Evolutionary conservation across 2,113 vertebrate genomes (phyloP).

Genomic region (Oncorhynchus kisutch): DNA sequence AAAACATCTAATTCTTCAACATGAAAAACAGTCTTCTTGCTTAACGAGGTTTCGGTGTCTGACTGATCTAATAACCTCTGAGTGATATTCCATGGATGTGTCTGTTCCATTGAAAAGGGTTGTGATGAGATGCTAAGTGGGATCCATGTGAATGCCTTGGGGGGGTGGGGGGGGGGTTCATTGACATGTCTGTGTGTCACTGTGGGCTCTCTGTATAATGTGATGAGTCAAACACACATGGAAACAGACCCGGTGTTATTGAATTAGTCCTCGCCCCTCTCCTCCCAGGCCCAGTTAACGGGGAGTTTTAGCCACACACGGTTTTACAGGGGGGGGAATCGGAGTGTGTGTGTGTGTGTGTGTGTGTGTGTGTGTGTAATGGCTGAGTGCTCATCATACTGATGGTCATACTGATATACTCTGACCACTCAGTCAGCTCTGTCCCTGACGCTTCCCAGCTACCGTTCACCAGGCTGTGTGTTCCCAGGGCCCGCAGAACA

Average conservation of each 20-base stretch:
- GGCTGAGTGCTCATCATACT: background rate
- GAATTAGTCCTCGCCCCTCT: background rate
- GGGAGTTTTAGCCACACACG: background rate
- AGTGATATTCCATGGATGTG: background rate
- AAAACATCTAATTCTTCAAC: background rate
- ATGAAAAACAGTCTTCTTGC: background rate
- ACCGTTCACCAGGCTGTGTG: background rate
- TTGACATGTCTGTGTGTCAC: background rate
- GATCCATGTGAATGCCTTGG: background rate
- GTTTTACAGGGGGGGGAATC: background rate
- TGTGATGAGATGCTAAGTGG: background rate
- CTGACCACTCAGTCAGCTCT: background rate
- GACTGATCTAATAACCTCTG: background rate
- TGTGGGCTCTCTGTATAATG: background rate
- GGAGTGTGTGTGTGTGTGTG: background rate
- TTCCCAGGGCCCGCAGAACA: background rate
- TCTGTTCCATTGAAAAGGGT: background rate
- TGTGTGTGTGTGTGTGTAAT: too few relatives aligned
- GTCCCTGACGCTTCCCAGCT: background rate
- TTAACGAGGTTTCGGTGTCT: background rate
- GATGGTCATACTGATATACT: background rate
- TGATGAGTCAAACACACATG: background rate
- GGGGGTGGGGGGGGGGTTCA: too few relatives aligned
- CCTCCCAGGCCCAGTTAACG: background rate
- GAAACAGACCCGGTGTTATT: background rate